phyloP scores from a whole-genome alignment of 2,797 vertebrate species.

The Leptodactylus fallax region DNA sequence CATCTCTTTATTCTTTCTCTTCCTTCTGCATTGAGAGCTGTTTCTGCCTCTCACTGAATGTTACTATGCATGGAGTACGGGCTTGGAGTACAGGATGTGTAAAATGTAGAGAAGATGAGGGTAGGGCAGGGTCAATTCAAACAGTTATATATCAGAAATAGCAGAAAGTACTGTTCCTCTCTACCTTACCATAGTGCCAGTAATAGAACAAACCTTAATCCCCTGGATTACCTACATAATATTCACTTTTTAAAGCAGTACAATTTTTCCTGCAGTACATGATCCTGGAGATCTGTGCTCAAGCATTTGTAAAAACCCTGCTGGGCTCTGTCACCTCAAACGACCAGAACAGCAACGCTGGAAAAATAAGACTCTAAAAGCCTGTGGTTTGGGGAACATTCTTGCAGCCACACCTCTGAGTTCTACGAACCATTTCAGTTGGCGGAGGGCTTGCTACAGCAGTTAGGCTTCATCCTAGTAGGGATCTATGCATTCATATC shows the following conservation, averaged over 20 bases:
- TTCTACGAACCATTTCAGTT: conserved; percentile 26
- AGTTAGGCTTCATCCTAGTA: conserved; percentile 28
- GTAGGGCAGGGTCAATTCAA: too few species aligned
- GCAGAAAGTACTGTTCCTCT: not conserved
- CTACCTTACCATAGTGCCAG: not conserved
- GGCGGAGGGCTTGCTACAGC: not conserved
- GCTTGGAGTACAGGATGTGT: too few species aligned
- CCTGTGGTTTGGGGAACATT: conserved; percentile 51
- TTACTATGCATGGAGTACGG: too few species aligned
- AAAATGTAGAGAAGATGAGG: too few species aligned
- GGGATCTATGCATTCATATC: conserved; percentile 43
- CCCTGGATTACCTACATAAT: conserved; percentile 15
- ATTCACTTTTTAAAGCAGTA: conserved; percentile 35
- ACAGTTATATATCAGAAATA: too few species aligned
- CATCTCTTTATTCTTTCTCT: too few species aligned
- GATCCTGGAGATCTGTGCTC: conserved; percentile 8
- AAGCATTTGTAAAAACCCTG: conserved; percentile 20
- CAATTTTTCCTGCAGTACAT: conserved; percentile 29
- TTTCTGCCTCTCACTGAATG: too few species aligned
- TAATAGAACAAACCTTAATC: conserved; percentile 11
- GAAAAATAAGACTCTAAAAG: conserved; percentile 52
- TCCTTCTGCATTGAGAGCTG: too few species aligned
- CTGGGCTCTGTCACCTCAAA: conserved; percentile 59
- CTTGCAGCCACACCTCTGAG: conserved; percentile 52
- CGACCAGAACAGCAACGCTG: conserved; percentile 51